A percentile compares a stretch with the other conserved stretches of the same genome.
Conservation (phyloP, 2,888 invertebrate species). For the Hylaea fasciaria region DNA sequence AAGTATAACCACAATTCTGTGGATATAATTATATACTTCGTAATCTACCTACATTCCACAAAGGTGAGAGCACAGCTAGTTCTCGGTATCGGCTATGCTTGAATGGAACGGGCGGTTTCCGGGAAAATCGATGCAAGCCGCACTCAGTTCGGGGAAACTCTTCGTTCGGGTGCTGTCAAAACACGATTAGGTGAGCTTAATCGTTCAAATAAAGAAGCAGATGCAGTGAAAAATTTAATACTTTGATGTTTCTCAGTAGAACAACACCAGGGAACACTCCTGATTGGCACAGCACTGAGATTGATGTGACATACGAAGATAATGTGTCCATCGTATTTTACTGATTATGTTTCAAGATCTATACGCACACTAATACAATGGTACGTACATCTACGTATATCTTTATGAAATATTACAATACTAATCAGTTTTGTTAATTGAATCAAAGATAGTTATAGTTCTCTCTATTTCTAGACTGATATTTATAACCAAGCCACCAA, state of each 20-base stretch:
- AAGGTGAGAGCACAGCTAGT: constrained; percentile 7
- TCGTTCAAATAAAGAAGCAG: constrained; percentile 8
- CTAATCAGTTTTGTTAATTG: no score
- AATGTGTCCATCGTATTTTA: no score
- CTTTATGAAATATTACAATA: no score
- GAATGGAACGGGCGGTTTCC: constrained; percentile 33
- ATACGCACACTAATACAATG: no score
- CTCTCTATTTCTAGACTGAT: no score
- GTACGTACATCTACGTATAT: background rate
- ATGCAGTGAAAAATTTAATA: constrained; percentile 1
- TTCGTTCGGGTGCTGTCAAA: constrained; percentile 12
- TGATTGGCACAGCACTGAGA: background rate
- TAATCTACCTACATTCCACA: background rate
- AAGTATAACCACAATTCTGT: background rate
- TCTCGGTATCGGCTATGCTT: constrained; percentile 21
- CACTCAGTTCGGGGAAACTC: constrained; percentile 7
- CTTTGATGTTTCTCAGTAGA: constrained; percentile 5
- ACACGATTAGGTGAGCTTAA: constrained; percentile 15
- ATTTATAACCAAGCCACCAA: no score
- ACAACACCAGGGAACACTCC: background rate
- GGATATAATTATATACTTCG: background rate
- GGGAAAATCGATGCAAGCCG: constrained; percentile 30
- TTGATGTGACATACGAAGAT: background rate
- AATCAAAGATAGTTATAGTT: no score
- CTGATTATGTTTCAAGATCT: no score